phyloP scores from a whole-genome alignment of 2,113 vertebrate species.

The Passer domesticus region DNA sequence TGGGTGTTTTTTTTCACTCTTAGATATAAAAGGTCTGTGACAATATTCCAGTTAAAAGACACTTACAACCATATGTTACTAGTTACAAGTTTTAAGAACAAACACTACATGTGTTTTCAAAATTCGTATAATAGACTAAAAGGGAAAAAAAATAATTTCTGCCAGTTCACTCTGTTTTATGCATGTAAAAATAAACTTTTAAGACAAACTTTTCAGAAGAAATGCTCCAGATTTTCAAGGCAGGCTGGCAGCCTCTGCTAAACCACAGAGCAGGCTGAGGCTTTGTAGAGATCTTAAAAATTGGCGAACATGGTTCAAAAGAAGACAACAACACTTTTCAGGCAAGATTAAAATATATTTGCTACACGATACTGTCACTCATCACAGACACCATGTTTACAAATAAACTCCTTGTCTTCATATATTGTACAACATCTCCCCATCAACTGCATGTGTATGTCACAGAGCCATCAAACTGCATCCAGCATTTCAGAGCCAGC shows the following conservation, averaged over 20 bases:
- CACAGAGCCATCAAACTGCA: background rate
- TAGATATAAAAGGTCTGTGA: conserved; percentile 47
- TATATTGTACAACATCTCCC: fast-evolving
- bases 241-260: background rate
- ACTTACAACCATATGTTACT: conserved; percentile 20
- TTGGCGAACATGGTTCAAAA: background rate
- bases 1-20: conserved; percentile 15
- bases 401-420: background rate
- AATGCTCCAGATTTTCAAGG: background rate
- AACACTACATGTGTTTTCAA: background rate
- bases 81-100: background rate
- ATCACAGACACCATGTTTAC: background rate
- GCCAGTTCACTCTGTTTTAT: background rate
- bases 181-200: background rate
- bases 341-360: background rate
- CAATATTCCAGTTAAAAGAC: conserved; percentile 21
- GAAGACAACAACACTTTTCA: background rate
- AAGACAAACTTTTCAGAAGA: background rate
- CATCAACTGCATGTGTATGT: fast-evolving
- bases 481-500: background rate
- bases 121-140: background rate
- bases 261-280: background rate
- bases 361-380: background rate
- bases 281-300: background rate
- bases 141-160: background rate